Percentiles rank a stretch among this genome's conserved stretches.
Evolutionary conservation across 2,797 vertebrate species (phyloP).

Genomic region (Alosa sapidissima): DNA sequence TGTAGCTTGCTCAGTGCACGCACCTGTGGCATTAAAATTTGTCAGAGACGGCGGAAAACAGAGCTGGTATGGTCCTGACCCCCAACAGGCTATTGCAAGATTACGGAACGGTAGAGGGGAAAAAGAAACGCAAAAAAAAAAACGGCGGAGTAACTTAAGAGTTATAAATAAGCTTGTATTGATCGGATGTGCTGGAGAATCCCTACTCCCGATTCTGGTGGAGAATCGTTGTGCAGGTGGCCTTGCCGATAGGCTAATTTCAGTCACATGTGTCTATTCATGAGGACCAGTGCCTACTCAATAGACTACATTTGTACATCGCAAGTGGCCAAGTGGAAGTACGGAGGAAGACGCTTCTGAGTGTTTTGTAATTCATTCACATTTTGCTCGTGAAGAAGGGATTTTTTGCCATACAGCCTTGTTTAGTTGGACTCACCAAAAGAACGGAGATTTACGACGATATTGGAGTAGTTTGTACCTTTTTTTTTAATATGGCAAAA

Average conservation of each 20-base stretch:
- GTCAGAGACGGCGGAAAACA: background rate
- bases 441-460: background rate
- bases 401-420: background rate
- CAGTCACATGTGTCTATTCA: conserved; percentile 77
- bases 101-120: background rate
- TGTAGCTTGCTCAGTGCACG: background rate
- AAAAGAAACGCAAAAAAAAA: background rate
- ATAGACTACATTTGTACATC: conserved; percentile 60
- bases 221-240: conserved; percentile 64
- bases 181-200: background rate
- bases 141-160: background rate
- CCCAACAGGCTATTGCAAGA: background rate
- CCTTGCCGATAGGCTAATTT: conserved; percentile 67
- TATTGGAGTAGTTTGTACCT: background rate
- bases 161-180: background rate
- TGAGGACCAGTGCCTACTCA: conserved; percentile 67
- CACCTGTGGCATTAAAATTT: conserved; percentile 15
- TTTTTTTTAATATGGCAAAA: background rate
- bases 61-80: background rate
- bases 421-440: background rate
- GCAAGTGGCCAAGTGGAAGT: conserved; percentile 60
- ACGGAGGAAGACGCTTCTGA: conserved; percentile 45
- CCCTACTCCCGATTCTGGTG: background rate
- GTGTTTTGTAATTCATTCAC: conserved; percentile 9
- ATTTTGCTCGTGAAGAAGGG: background rate